phyloP scores from a whole-genome alignment of 2,888 invertebrate genomes.

The Poecilus cupreus region DNA sequence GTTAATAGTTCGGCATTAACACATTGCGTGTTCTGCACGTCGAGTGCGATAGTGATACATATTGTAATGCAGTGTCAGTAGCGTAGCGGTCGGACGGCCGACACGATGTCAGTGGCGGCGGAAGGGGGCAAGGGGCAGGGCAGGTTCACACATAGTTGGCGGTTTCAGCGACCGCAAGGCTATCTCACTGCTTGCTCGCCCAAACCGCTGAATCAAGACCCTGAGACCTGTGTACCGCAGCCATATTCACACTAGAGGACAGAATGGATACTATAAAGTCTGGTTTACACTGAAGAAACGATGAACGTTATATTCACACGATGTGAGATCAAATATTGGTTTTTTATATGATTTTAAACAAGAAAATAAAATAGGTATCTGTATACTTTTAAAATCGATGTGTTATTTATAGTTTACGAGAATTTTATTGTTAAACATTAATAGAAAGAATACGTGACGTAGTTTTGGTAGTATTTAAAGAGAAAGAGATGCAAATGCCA shows the following conservation, averaged over 20 bases:
- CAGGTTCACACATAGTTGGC: slow-evolving; percentile 62
- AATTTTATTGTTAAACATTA: too few relatives aligned
- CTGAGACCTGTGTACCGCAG: slow-evolving; percentile 58
- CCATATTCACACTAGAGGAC: slow-evolving; percentile 50
- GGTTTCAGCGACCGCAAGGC: slow-evolving; percentile 62
- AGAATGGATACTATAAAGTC: not conserved
- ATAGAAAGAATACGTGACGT: too few relatives aligned
- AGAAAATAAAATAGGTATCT: too few relatives aligned
- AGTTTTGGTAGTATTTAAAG: too few relatives aligned
- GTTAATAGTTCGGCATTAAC: too few relatives aligned
- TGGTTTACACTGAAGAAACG: not conserved
- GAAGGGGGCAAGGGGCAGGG: slow-evolving; percentile 29
- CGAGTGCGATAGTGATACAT: slow-evolving; percentile 46
- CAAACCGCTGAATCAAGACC: slow-evolving; percentile 60
- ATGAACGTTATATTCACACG: too few relatives aligned
- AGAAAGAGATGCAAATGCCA: too few relatives aligned
- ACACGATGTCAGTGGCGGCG: slow-evolving; percentile 23
- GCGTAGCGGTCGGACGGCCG: not conserved
- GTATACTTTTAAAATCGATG: too few relatives aligned
- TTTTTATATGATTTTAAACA: too few relatives aligned
- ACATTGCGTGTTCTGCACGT: not conserved
- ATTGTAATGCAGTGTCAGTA: slow-evolving; percentile 36
- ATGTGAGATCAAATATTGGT: too few relatives aligned
- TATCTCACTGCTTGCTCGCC: slow-evolving; percentile 60
- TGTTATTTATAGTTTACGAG: too few relatives aligned